Percentiles rank a stretch among this genome's conserved stretches.
phyloP scores from a whole-genome alignment of 2,888 invertebrate species.

The Amphipoea oculea region DNA sequence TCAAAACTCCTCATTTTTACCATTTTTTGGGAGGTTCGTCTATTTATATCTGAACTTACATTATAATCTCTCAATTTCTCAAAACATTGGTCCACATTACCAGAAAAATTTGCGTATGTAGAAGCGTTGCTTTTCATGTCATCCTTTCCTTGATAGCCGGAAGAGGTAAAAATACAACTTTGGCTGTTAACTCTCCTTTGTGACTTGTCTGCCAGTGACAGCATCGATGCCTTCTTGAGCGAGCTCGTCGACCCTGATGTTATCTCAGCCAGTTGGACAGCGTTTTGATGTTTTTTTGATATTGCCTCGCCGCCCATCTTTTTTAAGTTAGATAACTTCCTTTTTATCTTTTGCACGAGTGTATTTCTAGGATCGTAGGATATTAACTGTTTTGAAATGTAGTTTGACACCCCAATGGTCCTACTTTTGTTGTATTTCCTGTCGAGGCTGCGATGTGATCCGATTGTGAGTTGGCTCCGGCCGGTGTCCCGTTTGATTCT shows the following conservation, averaged over 20 bases:
- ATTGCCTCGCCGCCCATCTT: constrained; percentile 88
- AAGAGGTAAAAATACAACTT: constrained; percentile 84
- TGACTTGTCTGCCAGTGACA: constrained; percentile 86
- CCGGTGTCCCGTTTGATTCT: constrained; percentile 85
- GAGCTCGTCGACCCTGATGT: constrained; percentile 86
- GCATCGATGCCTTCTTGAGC: constrained; percentile 86
- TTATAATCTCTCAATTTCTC: constrained; percentile 85
- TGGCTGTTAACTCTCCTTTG: constrained; percentile 86
- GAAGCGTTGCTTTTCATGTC: constrained; percentile 83
- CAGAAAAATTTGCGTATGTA: constrained; percentile 87
- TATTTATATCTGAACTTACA: constrained; percentile 76
- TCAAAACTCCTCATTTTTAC: constrained; percentile 86
- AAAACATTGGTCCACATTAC: constrained; percentile 88
- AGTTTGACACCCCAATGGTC: constrained; percentile 87
- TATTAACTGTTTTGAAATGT: constrained; percentile 88
- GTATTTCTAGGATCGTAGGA: constrained; percentile 88
- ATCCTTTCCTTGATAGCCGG: constrained; percentile 83
- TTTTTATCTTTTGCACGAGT: constrained; percentile 88
- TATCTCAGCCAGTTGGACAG: constrained; percentile 88
- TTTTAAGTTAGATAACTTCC: constrained; percentile 88
- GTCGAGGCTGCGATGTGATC: constrained; percentile 88
- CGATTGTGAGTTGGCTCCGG: constrained; percentile 79
- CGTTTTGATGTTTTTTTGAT: constrained; percentile 87
- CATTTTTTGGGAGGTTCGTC: constrained; percentile 77
- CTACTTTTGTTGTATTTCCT: constrained; percentile 87